Evolutionary conservation across 2,113 vertebrate genomes (phyloP), one percentile per base, ranked within the genome.

Genomic region (Phrynosoma platyrhinos): DNA sequence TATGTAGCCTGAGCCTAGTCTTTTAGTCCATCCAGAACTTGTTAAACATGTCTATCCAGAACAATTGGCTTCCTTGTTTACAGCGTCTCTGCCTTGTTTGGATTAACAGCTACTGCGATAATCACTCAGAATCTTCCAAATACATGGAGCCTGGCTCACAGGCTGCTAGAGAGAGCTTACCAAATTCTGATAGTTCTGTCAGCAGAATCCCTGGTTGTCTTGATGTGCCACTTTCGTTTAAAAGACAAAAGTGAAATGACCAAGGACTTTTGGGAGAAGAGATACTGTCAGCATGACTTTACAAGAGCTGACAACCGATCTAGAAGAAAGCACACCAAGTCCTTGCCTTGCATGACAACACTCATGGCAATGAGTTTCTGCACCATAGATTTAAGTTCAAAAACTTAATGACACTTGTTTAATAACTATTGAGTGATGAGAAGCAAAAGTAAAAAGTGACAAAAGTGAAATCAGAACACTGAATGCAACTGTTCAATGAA

Each of bases 211-310:
- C 32, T 74, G 0, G 16, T 9, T 40, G 75, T 9, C 68, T 18
- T 79, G 9, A 5, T 79, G 69, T 83, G 53, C 30, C 90, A 91
- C 42, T 18, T 87, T 55, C 36, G 9, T 76, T 91, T 85, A 87
- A 93, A 89, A 58, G 78, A 86, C 42, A 85, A 76, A 12, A 23
- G 62, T 5, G 30, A 69, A 86, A 84, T 83, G 88, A 77, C 3
- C 3, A 10, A 91, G 77, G 42, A 25, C 58, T 76, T 76, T 62
- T 1, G 18, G 30, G 86, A 76, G 71, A 91, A 87, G 5, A 91
- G 89, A 80, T 47, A 89, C 86, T 85, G 87, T 21, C 76, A 4
- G 84, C 58, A 14, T 58, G 89, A 53, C 53, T 87, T 75, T 0
- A 7, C 42, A 76, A 52, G 84, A 91, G 82, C 27, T 1, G 2